A percentile compares a stretch with the other conserved stretches of the same genome.
These are phyloP conservation scores for Lepidurus apus DNA, from an alignment of 1,140 invertebrate genomes.

Conservation along the genomic window DNA sequence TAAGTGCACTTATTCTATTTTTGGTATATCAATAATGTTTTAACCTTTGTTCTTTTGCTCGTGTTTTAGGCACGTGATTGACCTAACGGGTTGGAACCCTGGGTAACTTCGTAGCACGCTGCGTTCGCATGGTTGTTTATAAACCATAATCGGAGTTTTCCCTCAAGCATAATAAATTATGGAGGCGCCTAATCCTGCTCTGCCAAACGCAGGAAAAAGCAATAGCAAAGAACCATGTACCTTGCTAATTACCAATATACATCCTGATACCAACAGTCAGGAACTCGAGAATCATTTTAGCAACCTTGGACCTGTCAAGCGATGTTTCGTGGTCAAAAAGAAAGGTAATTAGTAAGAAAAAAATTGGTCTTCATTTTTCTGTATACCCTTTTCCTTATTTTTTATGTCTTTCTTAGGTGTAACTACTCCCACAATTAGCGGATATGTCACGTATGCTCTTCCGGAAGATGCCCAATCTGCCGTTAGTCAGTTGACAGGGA, in stretches of 20 bases:
- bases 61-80: too few species aligned
- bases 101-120: not conserved
- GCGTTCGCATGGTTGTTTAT: not conserved
- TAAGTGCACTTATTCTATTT: too few species aligned
- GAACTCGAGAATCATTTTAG: not conserved
- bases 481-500: slow-evolving; percentile 2
- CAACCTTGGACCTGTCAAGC: slow-evolving; percentile 1
- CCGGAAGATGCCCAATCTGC: not conserved
- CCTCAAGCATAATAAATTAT: not conserved
- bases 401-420: not conserved
- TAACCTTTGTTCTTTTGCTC: too few species aligned
- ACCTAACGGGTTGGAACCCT: not conserved
- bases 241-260: not conserved
- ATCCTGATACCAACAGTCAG: not conserved
- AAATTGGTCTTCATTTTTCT: not conserved
- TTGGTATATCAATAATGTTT: too few species aligned
- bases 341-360: not conserved
- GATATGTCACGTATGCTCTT: not conserved
- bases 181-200: not conserved
- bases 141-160: not conserved
- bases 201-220: not conserved
- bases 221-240: not conserved
- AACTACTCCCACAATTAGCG: not conserved
- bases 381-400: not conserved
- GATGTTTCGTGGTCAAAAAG: not conserved